phyloP scores from a whole-genome alignment of 2,797 vertebrate genomes.

The Anguilla anguilla region DNA sequence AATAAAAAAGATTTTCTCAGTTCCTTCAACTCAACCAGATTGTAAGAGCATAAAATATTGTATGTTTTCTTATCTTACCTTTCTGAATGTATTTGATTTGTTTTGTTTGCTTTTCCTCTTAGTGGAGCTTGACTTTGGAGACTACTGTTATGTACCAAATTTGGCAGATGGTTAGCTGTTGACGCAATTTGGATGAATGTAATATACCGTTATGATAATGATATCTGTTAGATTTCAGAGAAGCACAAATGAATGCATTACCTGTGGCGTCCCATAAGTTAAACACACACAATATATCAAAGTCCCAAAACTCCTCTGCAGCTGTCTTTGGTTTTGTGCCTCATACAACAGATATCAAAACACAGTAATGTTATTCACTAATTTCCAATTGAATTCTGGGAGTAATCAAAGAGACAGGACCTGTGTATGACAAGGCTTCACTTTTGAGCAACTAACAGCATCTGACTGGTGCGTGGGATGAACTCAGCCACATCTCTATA shows the following conservation, averaged over 20 bases:
- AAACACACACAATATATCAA: neutral
- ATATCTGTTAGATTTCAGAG: neutral
- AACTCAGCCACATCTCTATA: neutral
- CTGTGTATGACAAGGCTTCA: neutral
- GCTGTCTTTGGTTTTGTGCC: neutral
- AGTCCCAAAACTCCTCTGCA: neutral
- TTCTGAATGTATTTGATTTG: neutral
- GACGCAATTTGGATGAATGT: neutral
- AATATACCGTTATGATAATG: neutral
- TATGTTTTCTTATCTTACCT: neutral
- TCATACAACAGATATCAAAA: neutral
- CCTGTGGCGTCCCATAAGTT: neutral
- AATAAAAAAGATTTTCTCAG: neutral
- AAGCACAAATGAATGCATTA: neutral
- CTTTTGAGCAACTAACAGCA: neutral
- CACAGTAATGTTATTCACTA: neutral
- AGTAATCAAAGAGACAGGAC: neutral
- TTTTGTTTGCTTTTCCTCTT: conserved; percentile 1
- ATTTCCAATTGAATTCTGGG: neutral
- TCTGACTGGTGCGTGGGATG: neutral
- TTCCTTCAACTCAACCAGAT: neutral
- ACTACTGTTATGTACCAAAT: neutral
- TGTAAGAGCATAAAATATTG: neutral
- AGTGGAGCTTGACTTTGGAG: neutral
- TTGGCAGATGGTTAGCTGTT: neutral